These are phyloP conservation scores for Erythrocercus mccallii DNA, from an alignment of 2,113 vertebrate genomes.

Conservation along the genomic window DNA sequence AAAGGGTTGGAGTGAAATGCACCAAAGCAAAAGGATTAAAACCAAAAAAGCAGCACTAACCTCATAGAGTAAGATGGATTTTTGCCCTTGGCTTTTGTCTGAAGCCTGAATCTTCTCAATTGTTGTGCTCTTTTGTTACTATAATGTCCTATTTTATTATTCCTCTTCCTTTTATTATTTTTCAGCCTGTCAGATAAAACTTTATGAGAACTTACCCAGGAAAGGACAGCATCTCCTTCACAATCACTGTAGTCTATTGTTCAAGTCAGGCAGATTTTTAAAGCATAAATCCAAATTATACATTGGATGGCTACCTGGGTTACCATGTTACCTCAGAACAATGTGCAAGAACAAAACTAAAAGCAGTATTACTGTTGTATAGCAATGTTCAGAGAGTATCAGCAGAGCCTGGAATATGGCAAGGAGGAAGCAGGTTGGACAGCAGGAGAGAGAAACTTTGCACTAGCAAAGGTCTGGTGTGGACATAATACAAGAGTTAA, in stretches of 20 bases:
- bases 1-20: slow-evolving; percentile 25
- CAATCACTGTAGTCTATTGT: not conserved
- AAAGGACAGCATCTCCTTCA: slow-evolving; percentile 42
- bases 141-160: slow-evolving; percentile 34
- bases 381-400: not conserved
- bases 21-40: slow-evolving; percentile 46
- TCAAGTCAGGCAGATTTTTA: not conserved
- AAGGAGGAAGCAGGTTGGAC: not conserved
- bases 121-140: slow-evolving; percentile 3
- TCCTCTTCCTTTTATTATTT: slow-evolving; percentile 29
- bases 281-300: not conserved
- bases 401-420: not conserved
- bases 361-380: not conserved
- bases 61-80: not conserved
- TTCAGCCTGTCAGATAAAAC: slow-evolving; percentile 42
- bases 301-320: not conserved
- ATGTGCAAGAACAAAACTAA: not conserved
- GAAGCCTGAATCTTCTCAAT: slow-evolving; percentile 6
- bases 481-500: not conserved
- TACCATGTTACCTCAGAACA: not conserved
- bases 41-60: not conserved
- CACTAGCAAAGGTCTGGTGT: not conserved
- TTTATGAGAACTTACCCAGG: slow-evolving; percentile 1
- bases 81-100: slow-evolving; percentile 46
- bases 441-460: not conserved